A percentile compares a stretch with the other conserved stretches of the same genome.
These are phyloP conservation scores for Tenthredo scrophulariae DNA, from an alignment of 2,888 invertebrate genomes.

Conservation along the genomic window DNA sequence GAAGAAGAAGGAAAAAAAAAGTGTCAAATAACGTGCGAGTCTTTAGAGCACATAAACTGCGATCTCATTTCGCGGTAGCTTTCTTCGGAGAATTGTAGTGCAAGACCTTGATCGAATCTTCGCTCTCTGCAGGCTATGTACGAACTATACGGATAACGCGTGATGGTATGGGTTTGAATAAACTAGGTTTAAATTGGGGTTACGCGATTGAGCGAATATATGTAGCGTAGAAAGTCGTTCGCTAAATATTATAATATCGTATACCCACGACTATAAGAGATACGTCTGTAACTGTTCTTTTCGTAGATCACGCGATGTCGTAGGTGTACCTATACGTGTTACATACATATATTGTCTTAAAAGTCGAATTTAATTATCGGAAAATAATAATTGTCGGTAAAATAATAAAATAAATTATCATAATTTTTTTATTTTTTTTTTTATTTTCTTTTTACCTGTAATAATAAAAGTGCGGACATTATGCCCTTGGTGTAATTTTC, in stretches of 20 bases:
- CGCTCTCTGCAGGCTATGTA: neutral
- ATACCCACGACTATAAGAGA: too few species aligned
- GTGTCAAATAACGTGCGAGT: neutral
- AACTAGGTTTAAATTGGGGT: conserved; percentile 12
- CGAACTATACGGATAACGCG: neutral
- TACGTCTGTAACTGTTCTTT: neutral
- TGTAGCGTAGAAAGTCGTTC: conserved; percentile 7
- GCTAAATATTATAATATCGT: neutral
- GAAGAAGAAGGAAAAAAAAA: neutral
- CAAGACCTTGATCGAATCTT: conserved; percentile 46
- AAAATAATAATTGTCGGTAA: neutral
- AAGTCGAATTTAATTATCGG: neutral
- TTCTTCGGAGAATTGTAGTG: conserved; percentile 26
- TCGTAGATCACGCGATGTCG: neutral
- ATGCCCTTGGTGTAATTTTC: conserved; percentile 8
- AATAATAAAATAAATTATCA: neutral
- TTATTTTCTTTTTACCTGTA: neutral
- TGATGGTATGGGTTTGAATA: neutral
- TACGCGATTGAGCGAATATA: neutral
- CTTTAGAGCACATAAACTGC: neutral
- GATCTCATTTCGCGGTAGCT: conserved; percentile 18
- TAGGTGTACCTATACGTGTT: neutral
- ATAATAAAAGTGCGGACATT: neutral
- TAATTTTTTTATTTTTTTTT: too few species aligned
- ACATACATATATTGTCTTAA: neutral